Conservation (phyloP, 2,888 invertebrate genomes). For the Ypsolopha scabrella region DNA sequence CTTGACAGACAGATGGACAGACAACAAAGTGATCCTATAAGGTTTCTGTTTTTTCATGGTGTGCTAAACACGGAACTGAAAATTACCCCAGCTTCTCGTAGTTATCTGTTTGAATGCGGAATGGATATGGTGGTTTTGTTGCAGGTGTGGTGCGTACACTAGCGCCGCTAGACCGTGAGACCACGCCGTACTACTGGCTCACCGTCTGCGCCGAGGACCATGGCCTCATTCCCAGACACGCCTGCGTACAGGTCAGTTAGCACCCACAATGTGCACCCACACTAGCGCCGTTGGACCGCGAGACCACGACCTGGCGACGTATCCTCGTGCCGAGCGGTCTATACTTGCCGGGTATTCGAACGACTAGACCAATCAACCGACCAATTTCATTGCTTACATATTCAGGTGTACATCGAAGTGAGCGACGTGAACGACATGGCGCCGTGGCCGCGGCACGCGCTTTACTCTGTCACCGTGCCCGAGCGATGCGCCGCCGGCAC, state of each 20-base stretch:
- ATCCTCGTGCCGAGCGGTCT: no score
- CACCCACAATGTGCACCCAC: conserved; percentile 73
- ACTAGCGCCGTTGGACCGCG: conserved; percentile 87
- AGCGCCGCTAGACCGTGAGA: conserved; percentile 90
- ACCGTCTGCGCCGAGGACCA: conserved; percentile 94
- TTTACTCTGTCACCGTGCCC: conserved; percentile 83
- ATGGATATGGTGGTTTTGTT: background rate
- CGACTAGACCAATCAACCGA: no score
- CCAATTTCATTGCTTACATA: no score
- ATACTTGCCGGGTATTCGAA: no score
- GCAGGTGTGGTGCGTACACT: conserved; percentile 87
- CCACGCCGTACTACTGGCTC: conserved; percentile 90
- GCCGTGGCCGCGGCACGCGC: conserved; percentile 88
- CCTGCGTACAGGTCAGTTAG: conserved; percentile 79
- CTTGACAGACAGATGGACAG: no score
- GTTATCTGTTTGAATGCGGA: background rate
- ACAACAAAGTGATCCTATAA: no score
- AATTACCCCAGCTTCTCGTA: no score
- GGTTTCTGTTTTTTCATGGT: no score
- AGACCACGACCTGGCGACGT: conserved; percentile 86
- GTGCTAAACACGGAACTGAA: background rate
- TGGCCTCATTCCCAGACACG: conserved; percentile 86
- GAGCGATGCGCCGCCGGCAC: conserved; percentile 83
- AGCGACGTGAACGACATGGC: conserved; percentile 96
- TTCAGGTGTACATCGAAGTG: conserved; percentile 72